phyloP scores from a whole-genome alignment of 1,140 invertebrate species.

The Drosophila rhopaloa region DNA sequence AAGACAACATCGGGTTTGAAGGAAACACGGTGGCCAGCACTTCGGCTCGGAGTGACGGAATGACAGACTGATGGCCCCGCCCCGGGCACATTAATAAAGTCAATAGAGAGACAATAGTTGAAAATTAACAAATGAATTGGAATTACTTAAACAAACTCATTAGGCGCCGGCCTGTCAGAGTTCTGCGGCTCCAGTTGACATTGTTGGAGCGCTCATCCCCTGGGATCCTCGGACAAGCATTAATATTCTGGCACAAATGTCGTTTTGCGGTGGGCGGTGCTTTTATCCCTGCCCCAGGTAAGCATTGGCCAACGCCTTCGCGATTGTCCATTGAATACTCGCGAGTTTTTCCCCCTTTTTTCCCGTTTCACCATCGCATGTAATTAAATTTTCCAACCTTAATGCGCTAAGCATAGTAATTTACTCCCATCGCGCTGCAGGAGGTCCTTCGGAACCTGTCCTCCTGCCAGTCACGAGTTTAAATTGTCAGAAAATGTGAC shows the following conservation, averaged over 20 bases:
- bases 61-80: slow-evolving; percentile 42
- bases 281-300: slow-evolving; percentile 41
- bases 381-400: slow-evolving; percentile 81
- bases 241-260: slow-evolving; percentile 27
- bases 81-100: slow-evolving; percentile 66
- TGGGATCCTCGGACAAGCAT: slow-evolving; percentile 15
- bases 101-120: slow-evolving; percentile 79
- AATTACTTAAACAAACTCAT: slow-evolving; percentile 83
- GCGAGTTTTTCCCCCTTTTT: slow-evolving; percentile 10
- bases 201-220: slow-evolving; percentile 37
- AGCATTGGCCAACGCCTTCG: slow-evolving; percentile 52
- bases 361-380: slow-evolving; percentile 42
- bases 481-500: slow-evolving; percentile 64
- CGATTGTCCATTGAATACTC: slow-evolving; percentile 45
- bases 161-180: slow-evolving; percentile 61
- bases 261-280: slow-evolving; percentile 7
- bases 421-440: slow-evolving; percentile 21
- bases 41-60: slow-evolving; percentile 25
- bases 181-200: slow-evolving; percentile 57
- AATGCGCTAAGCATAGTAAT: slow-evolving; percentile 78
- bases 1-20: not conserved
- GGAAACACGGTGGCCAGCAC: slow-evolving; percentile 17
- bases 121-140: slow-evolving; percentile 83
- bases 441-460: not conserved
- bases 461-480: slow-evolving; percentile 51